Evolutionary conservation across 2,888 invertebrate genomes (phyloP).

Genomic region (Pharmacophagus antenor): DNA sequence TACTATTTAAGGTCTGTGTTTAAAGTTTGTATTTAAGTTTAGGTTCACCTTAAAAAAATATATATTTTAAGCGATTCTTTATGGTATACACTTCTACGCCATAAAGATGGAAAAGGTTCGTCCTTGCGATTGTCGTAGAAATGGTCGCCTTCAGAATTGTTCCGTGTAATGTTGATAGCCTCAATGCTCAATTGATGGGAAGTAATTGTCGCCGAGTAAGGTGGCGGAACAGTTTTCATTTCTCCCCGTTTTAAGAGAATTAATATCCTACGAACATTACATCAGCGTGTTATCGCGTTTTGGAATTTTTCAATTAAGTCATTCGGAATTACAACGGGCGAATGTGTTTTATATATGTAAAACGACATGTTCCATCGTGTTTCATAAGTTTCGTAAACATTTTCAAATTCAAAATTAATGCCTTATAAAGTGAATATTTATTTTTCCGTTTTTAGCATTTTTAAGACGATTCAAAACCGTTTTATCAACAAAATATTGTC

Average conservation of each 20-base stretch:
- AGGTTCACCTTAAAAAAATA: not conserved
- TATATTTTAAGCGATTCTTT: not conserved
- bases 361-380: no score
- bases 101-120: not conserved
- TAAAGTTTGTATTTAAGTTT: not conserved
- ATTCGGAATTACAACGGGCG: no score
- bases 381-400: no score
- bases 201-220: constrained; percentile 9
- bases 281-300: not conserved
- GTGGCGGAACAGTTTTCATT: not conserved
- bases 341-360: no score
- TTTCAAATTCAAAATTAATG: no score
- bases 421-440: no score
- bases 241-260: constrained; percentile 1
- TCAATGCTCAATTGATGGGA: constrained; percentile 14
- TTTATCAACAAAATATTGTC: no score
- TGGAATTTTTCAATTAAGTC: not conserved
- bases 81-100: not conserved
- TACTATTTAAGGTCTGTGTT: not conserved
- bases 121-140: not conserved
- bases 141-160: constrained; percentile 2
- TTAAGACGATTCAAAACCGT: no score
- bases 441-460: no score
- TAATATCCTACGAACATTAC: constrained; percentile 1
- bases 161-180: constrained; percentile 10